These are phyloP conservation scores for Oreochromis grahami DNA, from an alignment of 2,797 vertebrate genomes.

Conservation along the genomic window DNA sequence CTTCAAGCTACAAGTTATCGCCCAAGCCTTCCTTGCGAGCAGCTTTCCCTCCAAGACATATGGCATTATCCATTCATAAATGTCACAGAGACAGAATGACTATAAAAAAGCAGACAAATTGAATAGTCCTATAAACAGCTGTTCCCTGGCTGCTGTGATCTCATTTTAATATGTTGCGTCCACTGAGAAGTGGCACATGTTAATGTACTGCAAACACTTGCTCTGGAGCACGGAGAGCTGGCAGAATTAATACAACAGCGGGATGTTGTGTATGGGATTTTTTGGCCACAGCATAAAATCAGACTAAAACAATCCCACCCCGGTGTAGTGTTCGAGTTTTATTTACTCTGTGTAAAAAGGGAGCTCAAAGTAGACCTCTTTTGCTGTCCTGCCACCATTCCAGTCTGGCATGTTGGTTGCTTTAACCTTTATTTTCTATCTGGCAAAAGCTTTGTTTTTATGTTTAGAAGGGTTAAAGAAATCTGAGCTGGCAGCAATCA, in stretches of 20 bases:
- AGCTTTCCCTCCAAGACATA: slow-evolving; percentile 23
- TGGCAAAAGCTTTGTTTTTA: not conserved
- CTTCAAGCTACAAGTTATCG: slow-evolving; percentile 40
- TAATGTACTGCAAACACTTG: slow-evolving; percentile 13
- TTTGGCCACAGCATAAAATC: not conserved
- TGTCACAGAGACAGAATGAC: slow-evolving; percentile 44
- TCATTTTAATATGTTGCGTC: slow-evolving; percentile 31
- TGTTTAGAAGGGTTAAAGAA: too few species aligned
- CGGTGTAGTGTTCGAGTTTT: not conserved
- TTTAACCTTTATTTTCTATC: slow-evolving; percentile 4
- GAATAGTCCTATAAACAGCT: slow-evolving; percentile 42
- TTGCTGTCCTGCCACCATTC: not conserved
- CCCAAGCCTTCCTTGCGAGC: slow-evolving; percentile 6
- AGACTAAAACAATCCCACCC: not conserved
- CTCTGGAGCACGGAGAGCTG: not conserved
- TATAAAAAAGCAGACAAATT: slow-evolving; percentile 44
- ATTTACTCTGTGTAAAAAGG: not conserved
- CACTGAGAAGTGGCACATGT: slow-evolving; percentile 28
- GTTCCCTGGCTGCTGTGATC: slow-evolving; percentile 26
- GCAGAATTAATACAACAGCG: not conserved
- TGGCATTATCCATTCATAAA: slow-evolving; percentile 52
- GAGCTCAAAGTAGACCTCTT: not conserved
- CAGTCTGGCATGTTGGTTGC: not conserved
- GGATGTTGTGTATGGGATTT: not conserved
- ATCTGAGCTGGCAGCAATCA: too few species aligned